Evolutionary conservation across 2,888 invertebrate species (phyloP), one percentile per base, ranked within the genome.

Genomic region (Amaurobius ferox): DNA sequence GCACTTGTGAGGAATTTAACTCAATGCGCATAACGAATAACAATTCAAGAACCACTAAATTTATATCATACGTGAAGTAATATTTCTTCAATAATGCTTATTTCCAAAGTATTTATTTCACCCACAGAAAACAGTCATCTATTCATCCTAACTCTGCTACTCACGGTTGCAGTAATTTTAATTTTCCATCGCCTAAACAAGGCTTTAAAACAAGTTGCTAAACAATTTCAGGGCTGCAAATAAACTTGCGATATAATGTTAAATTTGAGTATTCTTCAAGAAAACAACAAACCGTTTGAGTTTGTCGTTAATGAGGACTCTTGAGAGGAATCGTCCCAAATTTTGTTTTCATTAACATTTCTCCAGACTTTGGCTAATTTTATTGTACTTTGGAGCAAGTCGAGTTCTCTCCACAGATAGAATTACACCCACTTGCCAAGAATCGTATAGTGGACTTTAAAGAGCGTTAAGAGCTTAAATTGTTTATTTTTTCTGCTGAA

Each of bases 231-330:
- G 23, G 2, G 23, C 23, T 55, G 6, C 55, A 55, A 55, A 55
- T 23, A 55, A 55, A 55, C 55, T 55, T 23, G 55, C 19, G 55
- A 55, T 55, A 55, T 55, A 55, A 55, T 55, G 55, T 55, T 55
- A 55, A 55, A 55, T 55, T 55, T 55, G 23, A 19, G 55, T 55
- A 55, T 55, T 55, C 55, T 55, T 19, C 19, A 55, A 55, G 55
- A 55, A 55, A 55, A 55, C 55, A 55, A 55, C 55, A 55, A 55
- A 55, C 19, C 19, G 55, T 55, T 55, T 55, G 55, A 55, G 55
- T 55, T 55, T 55, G 55, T 55, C 55, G 55, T 55, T 55, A 55
- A 55, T 55, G 55, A 55, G 55, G 55, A 55, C 55, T 55, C 55
- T 23, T 23, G 55, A 55, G 55, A 55, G 23, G 16, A 55, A 55